Conservation (phyloP, 1,140 invertebrate genomes). For the Microplitis demolitor region DNA sequence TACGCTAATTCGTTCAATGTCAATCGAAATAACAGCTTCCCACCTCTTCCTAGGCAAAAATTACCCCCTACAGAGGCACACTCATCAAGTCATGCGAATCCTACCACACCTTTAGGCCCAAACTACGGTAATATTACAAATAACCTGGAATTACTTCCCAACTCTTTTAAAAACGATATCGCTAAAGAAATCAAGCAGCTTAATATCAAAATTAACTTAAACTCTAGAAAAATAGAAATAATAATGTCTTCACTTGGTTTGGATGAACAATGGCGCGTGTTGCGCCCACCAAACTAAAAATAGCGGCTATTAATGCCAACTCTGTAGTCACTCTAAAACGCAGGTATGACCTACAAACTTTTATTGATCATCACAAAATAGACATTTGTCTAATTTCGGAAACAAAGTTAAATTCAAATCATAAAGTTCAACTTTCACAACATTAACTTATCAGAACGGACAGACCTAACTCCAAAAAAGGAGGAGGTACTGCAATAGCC, state of each 20-base stretch:
- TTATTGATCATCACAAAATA: background rate
- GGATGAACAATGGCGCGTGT: too few species aligned
- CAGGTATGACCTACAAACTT: background rate
- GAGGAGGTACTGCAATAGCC: constrained; percentile 20
- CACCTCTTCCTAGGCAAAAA: background rate
- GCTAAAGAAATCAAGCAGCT: too few species aligned
- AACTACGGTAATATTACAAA: background rate
- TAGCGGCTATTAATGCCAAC: constrained; percentile 23
- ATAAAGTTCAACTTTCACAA: constrained; percentile 1
- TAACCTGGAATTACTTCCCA: background rate
- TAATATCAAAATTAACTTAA: too few species aligned
- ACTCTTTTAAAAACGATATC: too few species aligned
- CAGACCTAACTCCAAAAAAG: constrained; percentile 10
- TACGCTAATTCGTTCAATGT: too few species aligned
- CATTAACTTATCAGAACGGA: constrained; percentile 8
- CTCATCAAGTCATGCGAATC: background rate
- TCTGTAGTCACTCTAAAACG: constrained; percentile 9
- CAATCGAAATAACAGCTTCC: background rate
- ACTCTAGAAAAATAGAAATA: too few species aligned
- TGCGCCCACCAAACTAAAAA: constrained; percentile 4
- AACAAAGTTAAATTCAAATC: constrained; percentile 21
- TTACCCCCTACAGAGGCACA: background rate
- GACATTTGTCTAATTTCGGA: constrained; percentile 7
- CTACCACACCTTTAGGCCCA: background rate
- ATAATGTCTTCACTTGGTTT: too few species aligned